Conservation (phyloP, 2,797 vertebrate genomes). For the Cheirogaleus major region DNA sequence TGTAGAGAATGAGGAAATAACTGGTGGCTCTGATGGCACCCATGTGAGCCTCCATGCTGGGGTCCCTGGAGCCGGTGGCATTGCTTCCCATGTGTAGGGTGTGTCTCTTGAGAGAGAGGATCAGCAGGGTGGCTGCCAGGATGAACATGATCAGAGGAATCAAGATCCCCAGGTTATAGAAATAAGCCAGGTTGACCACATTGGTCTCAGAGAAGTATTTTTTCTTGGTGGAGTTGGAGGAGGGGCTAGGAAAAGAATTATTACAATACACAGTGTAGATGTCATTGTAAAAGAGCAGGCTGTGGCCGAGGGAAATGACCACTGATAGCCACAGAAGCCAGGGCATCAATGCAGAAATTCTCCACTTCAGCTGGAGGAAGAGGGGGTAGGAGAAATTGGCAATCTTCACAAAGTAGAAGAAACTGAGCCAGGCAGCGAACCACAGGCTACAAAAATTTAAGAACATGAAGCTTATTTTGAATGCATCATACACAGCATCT, state of each 20-base stretch:
- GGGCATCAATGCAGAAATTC: slow-evolving; percentile 8
- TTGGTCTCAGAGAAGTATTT: neutral
- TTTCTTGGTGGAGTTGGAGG: slow-evolving; percentile 4
- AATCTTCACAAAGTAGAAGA: slow-evolving; percentile 66
- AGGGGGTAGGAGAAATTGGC: neutral
- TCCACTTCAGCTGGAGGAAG: slow-evolving; percentile 50
- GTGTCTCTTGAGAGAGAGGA: slow-evolving; percentile 64
- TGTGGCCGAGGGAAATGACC: slow-evolving; percentile 36
- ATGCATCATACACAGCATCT: neutral
- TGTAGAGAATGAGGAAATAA: slow-evolving; percentile 27
- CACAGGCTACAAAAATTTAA: slow-evolving; percentile 49
- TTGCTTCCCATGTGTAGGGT: slow-evolving; percentile 2
- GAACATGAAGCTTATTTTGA: slow-evolving; percentile 4
- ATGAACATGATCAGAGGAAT: slow-evolving; percentile 47
- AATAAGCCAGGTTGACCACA: neutral
- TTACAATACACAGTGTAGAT: neutral
- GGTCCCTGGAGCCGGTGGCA: neutral
- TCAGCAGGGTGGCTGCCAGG: slow-evolving; percentile 1
- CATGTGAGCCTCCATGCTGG: slow-evolving; percentile 27
- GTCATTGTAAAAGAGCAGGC: neutral
- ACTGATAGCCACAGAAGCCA: neutral
- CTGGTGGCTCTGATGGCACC: slow-evolving; percentile 27
- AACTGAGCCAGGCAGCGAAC: slow-evolving; percentile 48
- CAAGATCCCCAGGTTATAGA: slow-evolving; percentile 19
- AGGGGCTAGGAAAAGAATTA: neutral